Conservation (phyloP, 1,140 invertebrate species). For the Zaprionus taronus region DNA sequence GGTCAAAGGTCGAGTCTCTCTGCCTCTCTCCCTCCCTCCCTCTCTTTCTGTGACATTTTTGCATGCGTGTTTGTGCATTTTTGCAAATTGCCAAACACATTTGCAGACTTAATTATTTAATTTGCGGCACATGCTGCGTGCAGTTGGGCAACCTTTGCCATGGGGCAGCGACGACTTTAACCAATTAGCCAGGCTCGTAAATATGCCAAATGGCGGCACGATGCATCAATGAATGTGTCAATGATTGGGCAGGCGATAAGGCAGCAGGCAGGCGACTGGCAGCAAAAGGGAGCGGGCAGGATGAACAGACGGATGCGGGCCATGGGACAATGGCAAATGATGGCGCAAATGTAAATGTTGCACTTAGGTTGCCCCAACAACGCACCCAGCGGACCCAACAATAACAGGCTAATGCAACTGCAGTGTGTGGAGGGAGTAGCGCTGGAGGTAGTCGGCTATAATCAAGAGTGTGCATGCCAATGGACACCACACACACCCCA, state of each 20-base stretch:
- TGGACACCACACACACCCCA: constrained; percentile 22
- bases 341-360: constrained; percentile 71
- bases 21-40: too few relatives aligned
- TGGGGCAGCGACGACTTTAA: constrained; percentile 2
- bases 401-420: constrained; percentile 74
- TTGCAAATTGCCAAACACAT: constrained; percentile 19
- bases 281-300: neutral
- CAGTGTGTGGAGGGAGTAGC: constrained; percentile 20
- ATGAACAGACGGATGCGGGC: constrained; percentile 2
- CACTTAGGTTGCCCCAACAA: constrained; percentile 42
- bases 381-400: constrained; percentile 19
- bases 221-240: constrained; percentile 81
- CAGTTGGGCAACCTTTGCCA: neutral
- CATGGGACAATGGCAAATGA: constrained; percentile 53
- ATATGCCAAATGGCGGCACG: constrained; percentile 59
- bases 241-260: constrained; percentile 63
- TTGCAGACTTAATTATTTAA: constrained; percentile 5
- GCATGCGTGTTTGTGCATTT: constrained; percentile 6
- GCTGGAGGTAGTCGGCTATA: constrained; percentile 40
- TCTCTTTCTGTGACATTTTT: neutral
- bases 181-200: constrained; percentile 57
- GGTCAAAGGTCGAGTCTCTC: neutral
- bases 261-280: neutral
- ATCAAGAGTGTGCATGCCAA: constrained; percentile 66
- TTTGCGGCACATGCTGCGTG: neutral